phyloP scores from a whole-genome alignment of 2,888 invertebrate genomes.

The Campoplex nolae region DNA sequence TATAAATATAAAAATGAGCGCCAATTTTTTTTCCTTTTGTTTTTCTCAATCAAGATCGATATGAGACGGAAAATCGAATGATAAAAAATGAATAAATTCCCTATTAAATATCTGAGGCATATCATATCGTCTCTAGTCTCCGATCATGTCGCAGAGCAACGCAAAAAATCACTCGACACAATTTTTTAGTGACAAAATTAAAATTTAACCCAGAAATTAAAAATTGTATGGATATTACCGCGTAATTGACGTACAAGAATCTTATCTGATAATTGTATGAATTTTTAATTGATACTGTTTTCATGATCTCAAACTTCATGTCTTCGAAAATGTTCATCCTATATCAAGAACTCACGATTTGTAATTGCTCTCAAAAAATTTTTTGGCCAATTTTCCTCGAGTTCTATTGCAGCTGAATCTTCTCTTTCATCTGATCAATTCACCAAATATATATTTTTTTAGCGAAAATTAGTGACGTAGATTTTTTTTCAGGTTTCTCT shows the following conservation, averaged over 20 bases:
- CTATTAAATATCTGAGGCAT: neutral
- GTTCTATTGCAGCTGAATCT: neutral
- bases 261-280: neutral
- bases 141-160: neutral
- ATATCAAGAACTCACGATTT: neutral
- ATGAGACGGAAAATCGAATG: neutral
- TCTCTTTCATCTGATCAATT: neutral
- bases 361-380: neutral
- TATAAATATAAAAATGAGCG: neutral
- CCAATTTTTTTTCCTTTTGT: neutral
- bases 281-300: slow-evolving; percentile 13
- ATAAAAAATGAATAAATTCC: neutral
- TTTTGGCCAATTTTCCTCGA: neutral
- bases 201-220: neutral
- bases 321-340: neutral
- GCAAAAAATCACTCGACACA: neutral
- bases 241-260: slow-evolving; percentile 1
- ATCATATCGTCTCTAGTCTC: neutral
- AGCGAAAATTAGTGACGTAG: neutral
- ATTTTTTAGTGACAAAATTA: neutral
- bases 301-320: neutral
- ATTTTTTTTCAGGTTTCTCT: neutral
- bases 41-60: neutral
- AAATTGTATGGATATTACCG: neutral
- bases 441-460: neutral